phyloP scores from a whole-genome alignment of 2,888 invertebrate species.

The Euzophera pinguis region DNA sequence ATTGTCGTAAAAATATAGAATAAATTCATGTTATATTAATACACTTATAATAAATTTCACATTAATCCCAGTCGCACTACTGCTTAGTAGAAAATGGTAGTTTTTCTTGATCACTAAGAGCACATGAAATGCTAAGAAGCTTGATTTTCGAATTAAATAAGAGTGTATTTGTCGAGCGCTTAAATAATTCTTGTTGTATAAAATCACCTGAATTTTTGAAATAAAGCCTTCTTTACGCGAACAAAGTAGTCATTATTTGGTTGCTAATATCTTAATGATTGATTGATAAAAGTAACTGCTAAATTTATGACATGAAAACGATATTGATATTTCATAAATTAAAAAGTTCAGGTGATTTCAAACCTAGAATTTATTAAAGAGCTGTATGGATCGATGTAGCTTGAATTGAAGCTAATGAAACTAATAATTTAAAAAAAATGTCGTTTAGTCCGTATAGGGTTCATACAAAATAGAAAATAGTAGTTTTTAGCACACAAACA shows the following conservation, averaged over 20 bases:
- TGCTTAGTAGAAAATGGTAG: slow-evolving; percentile 1
- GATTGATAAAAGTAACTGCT: background rate
- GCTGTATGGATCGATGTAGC: background rate
- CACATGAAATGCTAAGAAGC: background rate
- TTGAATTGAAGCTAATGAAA: no score
- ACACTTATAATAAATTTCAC: background rate
- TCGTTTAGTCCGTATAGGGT: background rate
- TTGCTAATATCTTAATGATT: no score
- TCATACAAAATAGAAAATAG: background rate
- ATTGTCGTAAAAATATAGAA: background rate
- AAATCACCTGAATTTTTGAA: background rate
- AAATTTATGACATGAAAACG: no score
- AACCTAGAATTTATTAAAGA: background rate
- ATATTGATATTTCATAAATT: background rate
- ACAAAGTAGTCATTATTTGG: no score
- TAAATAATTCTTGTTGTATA: background rate
- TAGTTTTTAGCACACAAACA: slow-evolving; percentile 3
- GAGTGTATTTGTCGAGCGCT: slow-evolving; percentile 3
- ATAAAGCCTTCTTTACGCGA: background rate
- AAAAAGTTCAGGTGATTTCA: background rate
- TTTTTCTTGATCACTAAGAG: background rate
- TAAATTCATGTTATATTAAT: background rate
- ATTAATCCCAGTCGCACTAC: slow-evolving; percentile 1
- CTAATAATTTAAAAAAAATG: background rate
- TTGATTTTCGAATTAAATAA: slow-evolving; percentile 1